Conservation (phyloP, 2,113 vertebrate species). For the Crotalus viridis region DNA sequence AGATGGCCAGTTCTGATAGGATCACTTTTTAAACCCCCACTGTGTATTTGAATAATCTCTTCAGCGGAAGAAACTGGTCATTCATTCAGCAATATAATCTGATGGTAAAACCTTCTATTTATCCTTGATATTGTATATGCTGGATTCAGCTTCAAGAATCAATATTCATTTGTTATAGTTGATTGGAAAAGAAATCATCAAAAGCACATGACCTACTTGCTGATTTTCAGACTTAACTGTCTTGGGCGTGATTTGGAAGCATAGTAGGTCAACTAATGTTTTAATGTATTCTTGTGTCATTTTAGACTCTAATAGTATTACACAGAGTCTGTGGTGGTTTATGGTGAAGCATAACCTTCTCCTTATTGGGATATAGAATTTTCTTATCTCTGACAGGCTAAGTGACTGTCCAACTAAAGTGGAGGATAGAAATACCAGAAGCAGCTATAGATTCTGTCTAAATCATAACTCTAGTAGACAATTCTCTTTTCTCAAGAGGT, state of each 20-base stretch:
- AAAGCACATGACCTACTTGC: neutral
- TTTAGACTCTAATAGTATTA: conserved; percentile 10
- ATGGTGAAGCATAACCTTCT: neutral
- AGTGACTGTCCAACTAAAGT: neutral
- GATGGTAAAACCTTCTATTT: neutral
- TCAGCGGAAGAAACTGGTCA: neutral
- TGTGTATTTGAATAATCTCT: neutral
- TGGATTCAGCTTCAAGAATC: neutral
- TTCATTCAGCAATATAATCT: neutral
- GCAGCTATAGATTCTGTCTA: neutral
- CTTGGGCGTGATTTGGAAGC: neutral
- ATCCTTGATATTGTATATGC: neutral
- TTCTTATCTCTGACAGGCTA: neutral
- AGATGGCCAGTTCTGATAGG: neutral
- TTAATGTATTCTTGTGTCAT: conserved; percentile 4
- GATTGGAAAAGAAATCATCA: neutral
- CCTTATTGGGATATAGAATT: neutral
- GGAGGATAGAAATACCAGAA: neutral
- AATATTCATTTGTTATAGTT: neutral
- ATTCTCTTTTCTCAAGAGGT: neutral
- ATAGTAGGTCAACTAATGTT: neutral
- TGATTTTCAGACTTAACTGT: neutral
- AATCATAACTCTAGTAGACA: neutral
- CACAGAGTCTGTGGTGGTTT: neutral
- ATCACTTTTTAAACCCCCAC: neutral